Conservation (phyloP, 2,888 invertebrate species). For the Agrotis clavis region DNA sequence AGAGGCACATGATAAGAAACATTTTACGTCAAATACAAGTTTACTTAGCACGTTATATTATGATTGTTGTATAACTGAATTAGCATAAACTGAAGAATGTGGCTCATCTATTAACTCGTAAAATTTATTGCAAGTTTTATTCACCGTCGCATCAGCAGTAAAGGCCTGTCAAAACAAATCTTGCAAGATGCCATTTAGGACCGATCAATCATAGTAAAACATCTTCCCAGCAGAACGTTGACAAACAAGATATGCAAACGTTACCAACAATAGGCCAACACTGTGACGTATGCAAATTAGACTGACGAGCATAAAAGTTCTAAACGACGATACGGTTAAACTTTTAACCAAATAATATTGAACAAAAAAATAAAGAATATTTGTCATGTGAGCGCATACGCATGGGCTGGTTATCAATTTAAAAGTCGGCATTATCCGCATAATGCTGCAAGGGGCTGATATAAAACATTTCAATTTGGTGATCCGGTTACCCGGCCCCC, state of each 20-base stretch:
- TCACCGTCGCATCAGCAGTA: not conserved
- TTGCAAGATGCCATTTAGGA: conserved; percentile 75
- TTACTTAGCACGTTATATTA: too few relatives aligned
- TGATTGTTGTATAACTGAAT: not conserved
- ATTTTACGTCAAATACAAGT: not conserved
- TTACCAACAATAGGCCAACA: conserved; percentile 66
- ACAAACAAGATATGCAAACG: conserved; percentile 83
- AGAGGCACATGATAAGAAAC: not conserved
- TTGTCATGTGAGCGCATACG: conserved; percentile 83
- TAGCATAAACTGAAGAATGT: not conserved
- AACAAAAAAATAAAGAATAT: conserved; percentile 74
- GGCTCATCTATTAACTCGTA: not conserved
- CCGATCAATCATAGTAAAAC: conserved; percentile 84
- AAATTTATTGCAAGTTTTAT: conserved; percentile 20
- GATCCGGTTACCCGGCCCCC: conserved; percentile 89
- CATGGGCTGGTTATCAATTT: conserved; percentile 89
- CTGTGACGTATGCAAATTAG: conserved; percentile 80
- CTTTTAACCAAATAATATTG: conserved; percentile 87
- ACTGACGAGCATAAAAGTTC: conserved; percentile 65
- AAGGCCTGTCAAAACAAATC: conserved; percentile 63
- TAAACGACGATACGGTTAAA: conserved; percentile 87
- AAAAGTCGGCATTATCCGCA: conserved; percentile 88
- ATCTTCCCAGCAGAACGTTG: conserved; percentile 80
- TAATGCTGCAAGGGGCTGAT: conserved; percentile 84
- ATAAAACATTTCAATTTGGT: conserved; percentile 91